These are phyloP conservation scores for Callochromis pleurospilus DNA, from an alignment of 2,113 vertebrate genomes.

Conservation along the genomic window DNA sequence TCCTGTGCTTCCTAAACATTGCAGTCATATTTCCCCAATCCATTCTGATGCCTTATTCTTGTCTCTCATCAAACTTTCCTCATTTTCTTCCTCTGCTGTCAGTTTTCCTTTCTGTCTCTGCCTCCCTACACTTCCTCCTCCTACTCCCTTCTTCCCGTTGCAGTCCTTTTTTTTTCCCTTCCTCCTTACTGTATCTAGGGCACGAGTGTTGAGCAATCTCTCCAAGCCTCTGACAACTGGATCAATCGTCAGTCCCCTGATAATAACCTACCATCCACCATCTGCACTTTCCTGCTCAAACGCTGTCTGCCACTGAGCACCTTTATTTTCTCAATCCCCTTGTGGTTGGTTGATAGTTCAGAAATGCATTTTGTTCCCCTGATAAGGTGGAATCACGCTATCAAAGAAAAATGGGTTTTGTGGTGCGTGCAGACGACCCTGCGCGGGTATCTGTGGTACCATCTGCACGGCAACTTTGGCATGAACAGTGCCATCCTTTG, in stretches of 20 bases:
- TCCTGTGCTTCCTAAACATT: background rate
- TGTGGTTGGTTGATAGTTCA: constrained; percentile 63
- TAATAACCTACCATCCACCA: constrained; percentile 38
- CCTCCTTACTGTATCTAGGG: constrained; percentile 44
- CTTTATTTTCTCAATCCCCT: constrained; percentile 11
- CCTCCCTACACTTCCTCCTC: background rate
- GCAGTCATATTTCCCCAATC: background rate
- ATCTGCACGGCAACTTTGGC: background rate
- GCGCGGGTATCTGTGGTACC: background rate
- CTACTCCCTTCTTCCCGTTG: background rate
- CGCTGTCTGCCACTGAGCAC: background rate
- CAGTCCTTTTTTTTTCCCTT: background rate
- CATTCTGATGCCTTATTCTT: background rate
- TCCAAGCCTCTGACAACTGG: constrained; percentile 54
- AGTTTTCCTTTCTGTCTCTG: constrained; percentile 1
- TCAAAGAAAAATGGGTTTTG: background rate
- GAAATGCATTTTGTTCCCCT: constrained; percentile 54
- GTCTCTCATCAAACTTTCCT: constrained; percentile 15
- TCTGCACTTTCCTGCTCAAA: constrained; percentile 23
- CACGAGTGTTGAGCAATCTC: constrained; percentile 36
- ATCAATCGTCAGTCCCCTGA: constrained; percentile 57
- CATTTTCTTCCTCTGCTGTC: constrained; percentile 12
- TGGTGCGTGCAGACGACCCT: background rate
- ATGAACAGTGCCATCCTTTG: background rate
- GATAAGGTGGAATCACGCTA: background rate